Percentiles rank a stretch among this genome's conserved stretches.
Conservation (phyloP, 1,140 invertebrate species). For the Caenorhabditis inopinata region DNA sequence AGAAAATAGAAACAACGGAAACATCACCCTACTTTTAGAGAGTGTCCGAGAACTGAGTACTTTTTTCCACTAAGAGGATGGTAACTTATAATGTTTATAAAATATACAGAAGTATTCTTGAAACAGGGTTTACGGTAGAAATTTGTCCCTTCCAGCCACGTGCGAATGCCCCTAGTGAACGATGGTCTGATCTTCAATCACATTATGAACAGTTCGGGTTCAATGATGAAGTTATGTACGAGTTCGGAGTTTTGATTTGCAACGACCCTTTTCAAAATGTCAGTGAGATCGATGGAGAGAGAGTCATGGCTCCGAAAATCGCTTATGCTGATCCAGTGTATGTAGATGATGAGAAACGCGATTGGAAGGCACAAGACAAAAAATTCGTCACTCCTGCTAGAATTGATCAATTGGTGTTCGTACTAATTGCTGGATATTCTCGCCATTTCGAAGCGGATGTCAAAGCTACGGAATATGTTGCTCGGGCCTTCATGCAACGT, state of each 20-base stretch:
- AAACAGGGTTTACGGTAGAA: too few species aligned
- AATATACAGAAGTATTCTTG: too few species aligned
- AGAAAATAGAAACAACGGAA: too few species aligned
- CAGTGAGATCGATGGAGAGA: neutral
- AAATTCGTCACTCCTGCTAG: neutral
- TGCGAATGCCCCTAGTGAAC: slow-evolving; percentile 7
- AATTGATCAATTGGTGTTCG: neutral
- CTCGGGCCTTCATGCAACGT: neutral
- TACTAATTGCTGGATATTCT: neutral
- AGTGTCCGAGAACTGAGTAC: too few species aligned
- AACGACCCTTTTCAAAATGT: slow-evolving; percentile 17
- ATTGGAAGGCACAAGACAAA: slow-evolving; percentile 13
- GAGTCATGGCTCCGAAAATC: neutral
- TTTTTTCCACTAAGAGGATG: too few species aligned
- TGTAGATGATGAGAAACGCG: neutral
- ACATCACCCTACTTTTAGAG: too few species aligned
- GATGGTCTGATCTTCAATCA: neutral
- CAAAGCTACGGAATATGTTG: neutral
- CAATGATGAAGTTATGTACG: neutral
- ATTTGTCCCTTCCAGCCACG: slow-evolving; percentile 11
- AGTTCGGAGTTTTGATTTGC: slow-evolving; percentile 1
- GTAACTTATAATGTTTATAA: too few species aligned
- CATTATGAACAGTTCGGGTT: neutral
- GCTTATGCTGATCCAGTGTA: neutral
- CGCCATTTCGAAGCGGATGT: neutral